Conservation (phyloP, 2,113 vertebrate genomes). For the Synchiropus splendidus region DNA sequence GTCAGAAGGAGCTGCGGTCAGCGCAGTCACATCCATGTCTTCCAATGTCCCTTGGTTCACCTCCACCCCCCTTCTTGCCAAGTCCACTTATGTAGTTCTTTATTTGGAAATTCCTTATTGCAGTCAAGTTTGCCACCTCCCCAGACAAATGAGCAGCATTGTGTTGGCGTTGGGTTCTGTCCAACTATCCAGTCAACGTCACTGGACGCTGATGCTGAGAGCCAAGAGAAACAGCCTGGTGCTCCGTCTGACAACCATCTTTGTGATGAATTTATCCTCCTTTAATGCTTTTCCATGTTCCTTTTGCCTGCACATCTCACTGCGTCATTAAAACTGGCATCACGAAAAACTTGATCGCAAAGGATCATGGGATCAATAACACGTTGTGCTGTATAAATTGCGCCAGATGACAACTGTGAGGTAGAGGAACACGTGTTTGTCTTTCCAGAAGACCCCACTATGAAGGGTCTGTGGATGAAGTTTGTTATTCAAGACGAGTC, state of each 20-base stretch:
- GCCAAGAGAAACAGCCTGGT: constrained; percentile 66
- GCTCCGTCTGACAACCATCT: constrained; percentile 52
- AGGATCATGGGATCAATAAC: too few species aligned
- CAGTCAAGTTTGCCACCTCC: constrained; percentile 33
- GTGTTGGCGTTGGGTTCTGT: constrained; percentile 58
- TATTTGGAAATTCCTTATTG: not conserved
- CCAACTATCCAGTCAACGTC: constrained; percentile 59
- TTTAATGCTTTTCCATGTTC: too few species aligned
- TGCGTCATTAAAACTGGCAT: too few species aligned
- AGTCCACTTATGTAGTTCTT: not conserved
- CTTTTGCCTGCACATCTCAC: too few species aligned
- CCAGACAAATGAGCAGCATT: constrained; percentile 33
- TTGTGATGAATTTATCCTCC: constrained; percentile 35
- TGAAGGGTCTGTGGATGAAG: too few species aligned
- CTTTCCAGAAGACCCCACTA: too few species aligned
- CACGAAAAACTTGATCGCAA: too few species aligned
- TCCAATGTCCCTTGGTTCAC: constrained; percentile 2
- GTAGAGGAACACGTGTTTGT: too few species aligned
- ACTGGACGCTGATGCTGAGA: constrained; percentile 49
- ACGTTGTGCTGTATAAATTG: too few species aligned
- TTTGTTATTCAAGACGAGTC: too few species aligned
- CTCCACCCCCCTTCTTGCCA: not conserved
- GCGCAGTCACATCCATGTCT: constrained; percentile 6
- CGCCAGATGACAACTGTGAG: too few species aligned
- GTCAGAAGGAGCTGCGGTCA: constrained; percentile 17